Evolutionary conservation across 2,797 vertebrate genomes (phyloP), one percentile per base, ranked within the genome.

Genomic region (Anabas testudineus): DNA sequence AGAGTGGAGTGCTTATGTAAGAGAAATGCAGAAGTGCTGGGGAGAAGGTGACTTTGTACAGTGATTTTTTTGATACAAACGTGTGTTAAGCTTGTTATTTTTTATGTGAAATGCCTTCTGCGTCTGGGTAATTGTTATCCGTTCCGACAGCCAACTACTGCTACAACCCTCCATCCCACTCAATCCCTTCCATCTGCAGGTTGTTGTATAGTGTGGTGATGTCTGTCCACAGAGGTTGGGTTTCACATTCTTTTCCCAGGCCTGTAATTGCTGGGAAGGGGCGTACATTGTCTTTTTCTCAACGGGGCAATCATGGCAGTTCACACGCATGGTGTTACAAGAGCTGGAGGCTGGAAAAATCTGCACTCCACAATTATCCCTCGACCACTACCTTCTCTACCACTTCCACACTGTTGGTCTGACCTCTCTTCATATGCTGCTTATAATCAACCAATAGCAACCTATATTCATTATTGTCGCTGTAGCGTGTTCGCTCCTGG

Each of bases 201-300:
- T 89, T 81, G 83, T 86, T 88, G 87, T 87, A 22, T 90, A 79
- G 81, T 32, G 24, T 67, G 72, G 71, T 79, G 87, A 91, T 58
- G 87, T 84, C 87, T 91, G 78, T 88, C 85, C 81, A 24, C 83
- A 80, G 81, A 91, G 90, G 72, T 91, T 90, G 83, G 86, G 90
- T 93, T 92, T 88, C 90, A 90, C 92, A 92, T 93, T 93, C 92
- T 92, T 93, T 92, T 93, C 92, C 89, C 92, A 92, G 88, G 89
- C 74, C 81, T n/a, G 47, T 92, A 93, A 92, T 92, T 92, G 88
- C 88, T 80, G 79, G 85, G 90, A 90, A 92, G 78, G 90, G 86
- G 82, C 55, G 79, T 80, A 88, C 79, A 87, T 90, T 90, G 88
- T 91, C 82, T 87, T 90, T 81, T 88, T 88, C 83, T 90, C 71